Evolutionary conservation across 2,113 vertebrate species (phyloP), one percentile per base, ranked within the genome.

Genomic region (Myiopsitta monachus): DNA sequence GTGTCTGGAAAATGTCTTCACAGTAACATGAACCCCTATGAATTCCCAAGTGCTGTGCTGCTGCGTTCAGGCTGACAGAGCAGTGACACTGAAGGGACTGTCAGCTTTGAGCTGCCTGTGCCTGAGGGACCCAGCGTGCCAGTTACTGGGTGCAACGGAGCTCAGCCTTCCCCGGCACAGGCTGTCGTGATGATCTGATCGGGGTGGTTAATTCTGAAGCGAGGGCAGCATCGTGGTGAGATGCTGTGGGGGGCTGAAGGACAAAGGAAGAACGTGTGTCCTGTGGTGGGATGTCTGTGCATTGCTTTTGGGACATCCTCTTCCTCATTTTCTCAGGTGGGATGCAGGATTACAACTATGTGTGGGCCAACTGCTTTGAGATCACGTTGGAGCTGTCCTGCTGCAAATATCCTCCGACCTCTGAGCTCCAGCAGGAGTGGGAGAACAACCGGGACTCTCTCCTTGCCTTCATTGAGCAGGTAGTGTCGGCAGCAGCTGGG

Each of bases 341-440:
- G 51, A 99, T 99, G 99, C 99, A 99, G 97, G 99, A 99, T 98
- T 99, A 98, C 97, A 99, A 99, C 98, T 99, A 99, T 14, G 89
- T 99, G 52, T 97, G 99, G 97, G 99, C 98, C 73, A 98, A 98
- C 97, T 99, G 99, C 97, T 98, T 99, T 96, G 99, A 99, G 97
- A 98, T 99, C 96, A 99, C 99, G 0, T 95, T 99, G 96, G 99
- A 99, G 96, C 98, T 99, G 81, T 99, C 99, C 95, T 99, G 99
- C 98, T 99, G 99, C 98, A 99, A 99, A 85, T 98, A 99, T 75
- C 99, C 99, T 0, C 88, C 14, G 1, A 97, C 98, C 33, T 95
- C 98, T 0, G 96, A 98, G 84, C 98, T 99, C 83, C 96, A 72
- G 9, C 96, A 97, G n/a, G 99, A 99, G 95, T 99, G 99, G 99